Evolutionary conservation across 2,113 vertebrate species (phyloP).

Genomic region (Neolamprologus longior): DNA sequence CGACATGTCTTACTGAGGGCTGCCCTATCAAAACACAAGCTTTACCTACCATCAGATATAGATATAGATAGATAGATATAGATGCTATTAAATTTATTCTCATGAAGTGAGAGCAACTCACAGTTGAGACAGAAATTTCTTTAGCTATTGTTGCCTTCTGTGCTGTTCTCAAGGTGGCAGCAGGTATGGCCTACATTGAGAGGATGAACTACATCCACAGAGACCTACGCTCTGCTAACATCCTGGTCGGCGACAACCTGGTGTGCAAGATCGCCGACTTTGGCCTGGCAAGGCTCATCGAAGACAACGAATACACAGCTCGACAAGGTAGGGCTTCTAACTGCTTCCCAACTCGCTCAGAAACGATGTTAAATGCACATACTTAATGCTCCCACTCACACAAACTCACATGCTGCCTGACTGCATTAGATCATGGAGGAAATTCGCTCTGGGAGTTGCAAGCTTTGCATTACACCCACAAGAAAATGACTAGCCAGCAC

Average conservation of each 20-base stretch:
- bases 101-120: background rate
- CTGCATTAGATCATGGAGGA: constrained; percentile 4
- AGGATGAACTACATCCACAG: constrained; percentile 99
- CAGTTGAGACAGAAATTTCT: background rate
- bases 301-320: constrained; percentile 97
- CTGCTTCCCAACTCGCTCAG: background rate
- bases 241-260: constrained; percentile 89
- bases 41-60: background rate
- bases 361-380: background rate
- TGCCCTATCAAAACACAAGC: background rate
- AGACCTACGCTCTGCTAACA: constrained; percentile 93
- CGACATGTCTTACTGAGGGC: background rate
- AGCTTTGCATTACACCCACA: background rate
- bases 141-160: background rate
- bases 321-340: constrained; percentile 80
- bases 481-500: background rate
- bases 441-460: background rate
- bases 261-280: constrained; percentile 98
- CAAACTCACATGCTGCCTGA: background rate
- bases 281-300: constrained; percentile 90
- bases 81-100: background rate
- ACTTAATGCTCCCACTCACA: background rate
- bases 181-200: constrained; percentile 97
- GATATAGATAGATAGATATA: background rate
- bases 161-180: constrained; percentile 74